Conservation (phyloP, 2,888 invertebrate species). For the Galerucella pusilla region DNA sequence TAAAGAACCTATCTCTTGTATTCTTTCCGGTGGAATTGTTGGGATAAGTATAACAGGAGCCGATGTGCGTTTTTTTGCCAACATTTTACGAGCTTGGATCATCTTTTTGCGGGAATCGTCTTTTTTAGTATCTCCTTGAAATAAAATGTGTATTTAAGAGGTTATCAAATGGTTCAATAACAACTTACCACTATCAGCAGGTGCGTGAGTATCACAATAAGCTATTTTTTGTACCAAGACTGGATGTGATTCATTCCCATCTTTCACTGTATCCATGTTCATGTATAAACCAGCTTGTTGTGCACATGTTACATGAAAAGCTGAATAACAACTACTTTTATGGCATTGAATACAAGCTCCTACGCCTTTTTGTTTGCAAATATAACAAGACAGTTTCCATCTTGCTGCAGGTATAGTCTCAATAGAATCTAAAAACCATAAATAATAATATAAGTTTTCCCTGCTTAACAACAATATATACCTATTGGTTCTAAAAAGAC, state of each 20-base stretch:
- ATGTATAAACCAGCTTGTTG: slow-evolving; percentile 95
- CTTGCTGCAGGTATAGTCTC: slow-evolving; percentile 95
- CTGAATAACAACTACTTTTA: slow-evolving; percentile 94
- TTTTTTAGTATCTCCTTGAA: slow-evolving; percentile 61
- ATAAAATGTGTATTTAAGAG: neutral
- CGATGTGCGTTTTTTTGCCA: slow-evolving; percentile 90
- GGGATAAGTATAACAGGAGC: slow-evolving; percentile 94
- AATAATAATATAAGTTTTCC: neutral
- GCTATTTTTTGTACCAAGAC: slow-evolving; percentile 94
- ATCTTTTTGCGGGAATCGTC: slow-evolving; percentile 83
- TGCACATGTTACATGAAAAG: slow-evolving; percentile 99
- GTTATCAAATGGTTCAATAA: neutral
- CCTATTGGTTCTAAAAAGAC: slow-evolving; percentile 97
- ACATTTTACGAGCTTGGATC: slow-evolving; percentile 85
- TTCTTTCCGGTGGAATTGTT: slow-evolving; percentile 88
- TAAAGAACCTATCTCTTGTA: slow-evolving; percentile 86
- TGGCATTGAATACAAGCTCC: slow-evolving; percentile 99
- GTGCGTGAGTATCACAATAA: slow-evolving; percentile 95
- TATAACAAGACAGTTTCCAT: slow-evolving; percentile 96
- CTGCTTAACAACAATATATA: slow-evolving; percentile 56
- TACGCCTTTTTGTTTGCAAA: slow-evolving; percentile 91
- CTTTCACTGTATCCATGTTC: slow-evolving; percentile 94
- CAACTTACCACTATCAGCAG: slow-evolving; percentile 68
- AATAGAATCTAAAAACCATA: slow-evolving; percentile 79
- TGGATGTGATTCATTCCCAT: slow-evolving; percentile 68